Percentiles rank a stretch among this genome's conserved stretches.
Conservation (phyloP, 2,888 invertebrate genomes). For the Hydriomena furcata region DNA sequence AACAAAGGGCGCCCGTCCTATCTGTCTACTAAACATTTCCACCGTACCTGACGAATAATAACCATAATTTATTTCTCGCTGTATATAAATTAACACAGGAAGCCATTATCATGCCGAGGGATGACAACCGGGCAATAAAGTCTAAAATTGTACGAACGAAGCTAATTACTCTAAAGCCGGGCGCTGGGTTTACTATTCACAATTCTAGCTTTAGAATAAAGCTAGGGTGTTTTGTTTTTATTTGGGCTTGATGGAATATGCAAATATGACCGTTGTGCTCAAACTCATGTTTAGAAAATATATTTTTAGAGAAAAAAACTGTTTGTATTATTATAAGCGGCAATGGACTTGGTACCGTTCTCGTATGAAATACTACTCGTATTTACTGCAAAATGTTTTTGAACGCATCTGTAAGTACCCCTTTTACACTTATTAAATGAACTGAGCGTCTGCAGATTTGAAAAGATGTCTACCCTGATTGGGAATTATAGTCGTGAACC, state of each 20-base stretch:
- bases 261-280: neutral
- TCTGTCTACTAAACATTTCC: conserved; percentile 35
- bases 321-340: too few species aligned
- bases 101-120: conserved; percentile 61
- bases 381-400: too few species aligned
- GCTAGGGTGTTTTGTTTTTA: conserved; percentile 8
- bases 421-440: too few species aligned
- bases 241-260: neutral
- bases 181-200: conserved; percentile 28
- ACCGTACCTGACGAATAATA: conserved; percentile 41
- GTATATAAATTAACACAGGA: conserved; percentile 65
- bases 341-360: too few species aligned
- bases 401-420: too few species aligned
- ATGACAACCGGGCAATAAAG: conserved; percentile 64
- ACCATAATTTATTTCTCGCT: conserved; percentile 56
- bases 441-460: too few species aligned
- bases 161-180: conserved; percentile 67
- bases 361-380: too few species aligned
- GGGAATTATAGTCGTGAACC: too few species aligned
- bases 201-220: conserved; percentile 36
- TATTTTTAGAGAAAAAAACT: too few species aligned
- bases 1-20: conserved; percentile 27
- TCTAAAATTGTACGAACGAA: conserved; percentile 69
- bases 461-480: too few species aligned
- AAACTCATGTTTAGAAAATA: too few species aligned